These are phyloP conservation scores for Cancer borealis DNA, from an alignment of 2,888 invertebrate species.

Conservation along the genomic window DNA sequence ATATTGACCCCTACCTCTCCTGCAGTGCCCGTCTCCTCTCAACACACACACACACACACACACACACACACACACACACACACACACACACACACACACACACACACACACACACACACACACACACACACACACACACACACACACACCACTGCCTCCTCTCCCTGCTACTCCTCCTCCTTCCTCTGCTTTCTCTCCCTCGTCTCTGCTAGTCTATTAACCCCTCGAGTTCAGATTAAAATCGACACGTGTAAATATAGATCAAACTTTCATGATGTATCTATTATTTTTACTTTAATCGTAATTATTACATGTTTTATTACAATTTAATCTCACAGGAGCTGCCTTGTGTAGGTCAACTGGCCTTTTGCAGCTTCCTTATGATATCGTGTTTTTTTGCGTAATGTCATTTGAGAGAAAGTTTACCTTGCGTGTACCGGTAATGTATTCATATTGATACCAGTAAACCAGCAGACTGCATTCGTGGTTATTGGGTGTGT, in stretches of 20 bases:
- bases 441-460: not conserved
- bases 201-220: not conserved
- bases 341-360: no score
- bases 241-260: no score
- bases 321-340: no score
- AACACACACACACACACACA: not conserved
- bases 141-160: not conserved
- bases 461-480: not conserved
- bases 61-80: no score
- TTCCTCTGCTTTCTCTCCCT: not conserved
- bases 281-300: no score
- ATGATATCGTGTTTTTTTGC: not conserved
- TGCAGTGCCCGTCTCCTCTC: not conserved
- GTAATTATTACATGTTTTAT: no score
- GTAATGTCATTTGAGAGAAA: not conserved
- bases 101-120: no score
- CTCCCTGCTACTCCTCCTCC: not conserved
- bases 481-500: not conserved
- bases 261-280: no score
- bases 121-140: no score
- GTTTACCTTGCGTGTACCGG: not conserved
- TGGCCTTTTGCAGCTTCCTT: no score
- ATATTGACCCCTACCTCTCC: slow-evolving; percentile 17
- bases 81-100: no score
- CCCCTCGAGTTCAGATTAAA: no score